Evolutionary conservation across 2,888 invertebrate species (phyloP).

Genomic region (Cataglyphis albicans): DNA sequence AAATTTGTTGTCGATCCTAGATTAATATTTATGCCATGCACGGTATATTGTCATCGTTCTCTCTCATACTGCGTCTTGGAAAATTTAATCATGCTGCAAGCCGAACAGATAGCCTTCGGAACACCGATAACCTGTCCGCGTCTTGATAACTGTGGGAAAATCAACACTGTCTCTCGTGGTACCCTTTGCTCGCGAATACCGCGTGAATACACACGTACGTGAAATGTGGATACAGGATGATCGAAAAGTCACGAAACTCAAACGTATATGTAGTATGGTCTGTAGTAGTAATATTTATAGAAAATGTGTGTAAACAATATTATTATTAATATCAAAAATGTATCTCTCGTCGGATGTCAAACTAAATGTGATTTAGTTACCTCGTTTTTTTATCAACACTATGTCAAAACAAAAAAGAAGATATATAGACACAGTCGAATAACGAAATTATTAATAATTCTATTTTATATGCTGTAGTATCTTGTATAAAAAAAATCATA

Average conservation of each 20-base stretch:
- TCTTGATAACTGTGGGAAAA: conserved; percentile 80
- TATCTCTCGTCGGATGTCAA: background rate
- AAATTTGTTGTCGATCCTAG: background rate
- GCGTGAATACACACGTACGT: conserved; percentile 30
- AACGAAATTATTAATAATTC: conserved; percentile 6
- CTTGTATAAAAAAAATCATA: conserved; percentile 7
- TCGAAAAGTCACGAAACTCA: conserved; percentile 50
- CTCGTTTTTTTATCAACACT: background rate
- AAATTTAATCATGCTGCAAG: conserved; percentile 45
- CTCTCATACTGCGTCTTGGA: background rate
- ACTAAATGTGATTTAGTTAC: conserved; percentile 22
- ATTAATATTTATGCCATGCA: background rate
- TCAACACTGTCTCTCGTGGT: conserved; percentile 64
- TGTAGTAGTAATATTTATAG: conserved; percentile 22
- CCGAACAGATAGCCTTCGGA: conserved; percentile 52
- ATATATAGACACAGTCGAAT: background rate
- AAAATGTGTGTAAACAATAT: conserved; percentile 10
- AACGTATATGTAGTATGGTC: conserved; percentile 3
- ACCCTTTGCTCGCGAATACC: conserved; percentile 54
- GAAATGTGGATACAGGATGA: conserved; percentile 43
- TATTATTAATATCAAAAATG: conserved; percentile 16
- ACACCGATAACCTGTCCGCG: conserved; percentile 68
- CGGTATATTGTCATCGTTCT: conserved; percentile 15
- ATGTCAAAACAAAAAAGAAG: conserved; percentile 9
- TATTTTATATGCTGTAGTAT: background rate